A percentile compares a stretch with the other conserved stretches of the same genome.
These are phyloP conservation scores for Anguilla marmorata DNA, from an alignment of 2,797 vertebrate species.

Conservation along the genomic window DNA sequence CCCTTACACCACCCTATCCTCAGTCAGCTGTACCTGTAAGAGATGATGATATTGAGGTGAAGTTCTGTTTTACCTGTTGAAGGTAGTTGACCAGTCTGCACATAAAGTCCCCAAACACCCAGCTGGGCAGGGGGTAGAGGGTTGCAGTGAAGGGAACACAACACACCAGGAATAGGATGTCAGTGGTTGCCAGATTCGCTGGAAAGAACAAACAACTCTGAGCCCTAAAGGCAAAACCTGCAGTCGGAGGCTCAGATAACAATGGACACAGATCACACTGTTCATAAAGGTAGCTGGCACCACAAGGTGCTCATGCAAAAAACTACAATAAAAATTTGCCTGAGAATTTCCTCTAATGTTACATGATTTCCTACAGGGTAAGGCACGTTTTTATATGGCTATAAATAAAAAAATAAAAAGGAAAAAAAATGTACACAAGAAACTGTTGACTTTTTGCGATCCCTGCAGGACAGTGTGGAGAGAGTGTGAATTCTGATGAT, in stretches of 20 bases:
- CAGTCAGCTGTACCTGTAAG: not conserved
- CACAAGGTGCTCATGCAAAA: too few species aligned
- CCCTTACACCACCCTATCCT: not conserved
- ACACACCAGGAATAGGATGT: conserved; percentile 76
- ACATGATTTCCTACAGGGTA: not conserved
- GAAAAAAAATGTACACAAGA: not conserved
- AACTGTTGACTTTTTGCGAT: too few species aligned
- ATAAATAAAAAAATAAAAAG: not conserved
- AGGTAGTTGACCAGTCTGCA: conserved; percentile 77
- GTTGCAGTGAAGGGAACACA: conserved; percentile 80
- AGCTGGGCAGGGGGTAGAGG: conserved; percentile 77
- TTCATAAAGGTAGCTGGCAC: not conserved
- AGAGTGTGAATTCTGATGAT: not conserved
- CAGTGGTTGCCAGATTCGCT: conserved; percentile 75
- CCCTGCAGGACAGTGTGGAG: not conserved
- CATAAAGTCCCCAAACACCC: conserved; percentile 80
- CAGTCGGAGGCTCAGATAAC: not conserved
- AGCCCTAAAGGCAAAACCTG: not conserved
- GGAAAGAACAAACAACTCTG: conserved; percentile 10
- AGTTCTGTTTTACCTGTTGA: conserved; percentile 65
- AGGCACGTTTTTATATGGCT: not conserved
- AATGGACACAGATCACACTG: not conserved
- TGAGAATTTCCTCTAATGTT: too few species aligned
- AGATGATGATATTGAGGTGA: not conserved
- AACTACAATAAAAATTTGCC: too few species aligned